phyloP scores from a whole-genome alignment of 2,888 invertebrate genomes.

The Clistopyga incitator region DNA sequence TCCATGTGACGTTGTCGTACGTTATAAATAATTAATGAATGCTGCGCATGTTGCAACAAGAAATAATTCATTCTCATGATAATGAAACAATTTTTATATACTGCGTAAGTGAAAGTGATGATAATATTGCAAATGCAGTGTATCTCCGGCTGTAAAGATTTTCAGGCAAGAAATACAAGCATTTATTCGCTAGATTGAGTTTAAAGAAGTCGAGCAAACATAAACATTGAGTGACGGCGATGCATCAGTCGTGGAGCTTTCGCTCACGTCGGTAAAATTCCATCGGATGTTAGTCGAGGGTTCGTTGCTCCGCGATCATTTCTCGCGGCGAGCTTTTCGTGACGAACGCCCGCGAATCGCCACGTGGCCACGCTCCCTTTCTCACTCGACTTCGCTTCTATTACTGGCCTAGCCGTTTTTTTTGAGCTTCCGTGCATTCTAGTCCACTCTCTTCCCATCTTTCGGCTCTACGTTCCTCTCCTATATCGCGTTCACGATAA shows the following conservation, averaged over 20 bases:
- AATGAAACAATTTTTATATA: too few relatives aligned
- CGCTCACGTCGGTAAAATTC: constrained; percentile 26
- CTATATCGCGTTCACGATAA: constrained; percentile 14
- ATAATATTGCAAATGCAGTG: not conserved
- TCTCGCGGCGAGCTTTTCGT: constrained; percentile 25
- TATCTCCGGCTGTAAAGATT: not conserved
- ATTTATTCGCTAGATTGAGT: not conserved
- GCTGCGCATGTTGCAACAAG: too few relatives aligned
- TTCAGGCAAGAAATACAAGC: not conserved
- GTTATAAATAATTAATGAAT: too few relatives aligned
- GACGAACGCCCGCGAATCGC: not conserved
- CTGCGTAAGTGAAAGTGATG: not conserved
- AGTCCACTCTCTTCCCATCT: constrained; percentile 2
- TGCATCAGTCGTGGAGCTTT: constrained; percentile 24
- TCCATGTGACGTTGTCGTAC: too few relatives aligned
- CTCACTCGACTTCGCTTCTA: constrained; percentile 21
- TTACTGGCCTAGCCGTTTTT: constrained; percentile 31
- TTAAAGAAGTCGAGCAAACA: not conserved
- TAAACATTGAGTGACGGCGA: not conserved
- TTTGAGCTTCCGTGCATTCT: constrained; percentile 12
- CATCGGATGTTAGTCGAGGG: constrained; percentile 12
- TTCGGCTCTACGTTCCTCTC: not conserved
- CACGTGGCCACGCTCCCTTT: constrained; percentile 11
- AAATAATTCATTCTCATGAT: too few relatives aligned
- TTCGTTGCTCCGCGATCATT: constrained; percentile 44